These are phyloP conservation scores for Aphelinus certus DNA, from an alignment of 1,140 invertebrate species.

Conservation along the genomic window DNA sequence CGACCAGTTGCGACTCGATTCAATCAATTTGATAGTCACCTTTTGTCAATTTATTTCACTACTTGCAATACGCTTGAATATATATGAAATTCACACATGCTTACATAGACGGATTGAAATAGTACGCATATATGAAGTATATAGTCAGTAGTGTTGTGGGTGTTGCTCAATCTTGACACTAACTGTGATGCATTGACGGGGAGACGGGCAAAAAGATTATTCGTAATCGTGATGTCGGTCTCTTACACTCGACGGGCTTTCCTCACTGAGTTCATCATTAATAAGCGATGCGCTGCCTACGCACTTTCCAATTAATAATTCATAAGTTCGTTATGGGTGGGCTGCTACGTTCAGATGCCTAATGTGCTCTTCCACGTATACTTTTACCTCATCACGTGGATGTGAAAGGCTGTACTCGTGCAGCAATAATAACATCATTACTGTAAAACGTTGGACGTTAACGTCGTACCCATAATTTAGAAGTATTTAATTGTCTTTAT, in stretches of 20 bases:
- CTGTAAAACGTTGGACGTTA: too few species aligned
- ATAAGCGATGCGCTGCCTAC: conserved; percentile 12
- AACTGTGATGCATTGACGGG: not conserved
- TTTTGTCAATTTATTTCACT: too few species aligned
- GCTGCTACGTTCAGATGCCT: conserved; percentile 9
- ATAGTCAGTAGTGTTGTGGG: too few species aligned
- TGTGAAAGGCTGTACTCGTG: not conserved
- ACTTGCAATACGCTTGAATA: too few species aligned
- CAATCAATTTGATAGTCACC: too few species aligned
- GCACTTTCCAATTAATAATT: conserved; percentile 52
- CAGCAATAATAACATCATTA: conserved; percentile 12
- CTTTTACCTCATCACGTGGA: conserved; percentile 6
- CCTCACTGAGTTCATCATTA: conserved; percentile 23
- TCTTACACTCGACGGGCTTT: not conserved
- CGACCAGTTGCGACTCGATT: too few species aligned
- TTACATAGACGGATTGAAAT: too few species aligned
- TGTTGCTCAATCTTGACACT: too few species aligned
- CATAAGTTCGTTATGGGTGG: conserved; percentile 45
- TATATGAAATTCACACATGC: too few species aligned
- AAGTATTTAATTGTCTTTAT: too few species aligned
- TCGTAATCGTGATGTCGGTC: not conserved
- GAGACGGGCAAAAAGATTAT: conserved; percentile 9
- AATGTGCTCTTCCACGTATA: not conserved
- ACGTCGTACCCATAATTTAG: too few species aligned
- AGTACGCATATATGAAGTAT: too few species aligned